Evolutionary conservation across 2,888 invertebrate species (phyloP).

Genomic region (Patella pellucida): DNA sequence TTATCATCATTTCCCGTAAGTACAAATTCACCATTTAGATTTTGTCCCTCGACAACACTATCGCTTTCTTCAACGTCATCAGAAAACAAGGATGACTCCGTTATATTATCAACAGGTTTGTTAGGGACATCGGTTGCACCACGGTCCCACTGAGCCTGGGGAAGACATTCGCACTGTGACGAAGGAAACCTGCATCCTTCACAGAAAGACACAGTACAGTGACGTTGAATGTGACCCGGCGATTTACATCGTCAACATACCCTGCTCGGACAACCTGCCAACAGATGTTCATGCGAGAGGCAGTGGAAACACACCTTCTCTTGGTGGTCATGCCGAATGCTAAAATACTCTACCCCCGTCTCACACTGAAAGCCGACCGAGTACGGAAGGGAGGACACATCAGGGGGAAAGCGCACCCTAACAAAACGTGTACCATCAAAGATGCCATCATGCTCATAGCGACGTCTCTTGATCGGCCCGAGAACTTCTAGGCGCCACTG

Average conservation of each 20-base stretch:
- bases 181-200: not conserved
- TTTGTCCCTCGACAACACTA: too few relatives aligned
- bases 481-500: not conserved
- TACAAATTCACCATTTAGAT: too few relatives aligned
- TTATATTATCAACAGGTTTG: not conserved
- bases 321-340: not conserved
- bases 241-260: not conserved
- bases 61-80: too few relatives aligned
- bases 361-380: not conserved
- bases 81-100: too few relatives aligned
- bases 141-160: not conserved
- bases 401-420: not conserved
- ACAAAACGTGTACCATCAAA: not conserved
- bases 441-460: not conserved
- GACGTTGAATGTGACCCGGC: not conserved
- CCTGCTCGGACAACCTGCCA: not conserved
- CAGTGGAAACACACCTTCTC: slow-evolving; percentile 1
- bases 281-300: not conserved
- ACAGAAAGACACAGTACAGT: not conserved
- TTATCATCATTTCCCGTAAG: too few relatives aligned
- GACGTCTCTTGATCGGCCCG: not conserved
- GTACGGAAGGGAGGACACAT: not conserved
- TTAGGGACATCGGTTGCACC: not conserved
- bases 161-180: not conserved
- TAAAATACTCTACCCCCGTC: not conserved